Percentiles rank a stretch among this genome's conserved stretches.
These are phyloP conservation scores for Ellobius talpinus DNA, from an alignment of 2,113 vertebrate genomes.

Conservation along the genomic window DNA sequence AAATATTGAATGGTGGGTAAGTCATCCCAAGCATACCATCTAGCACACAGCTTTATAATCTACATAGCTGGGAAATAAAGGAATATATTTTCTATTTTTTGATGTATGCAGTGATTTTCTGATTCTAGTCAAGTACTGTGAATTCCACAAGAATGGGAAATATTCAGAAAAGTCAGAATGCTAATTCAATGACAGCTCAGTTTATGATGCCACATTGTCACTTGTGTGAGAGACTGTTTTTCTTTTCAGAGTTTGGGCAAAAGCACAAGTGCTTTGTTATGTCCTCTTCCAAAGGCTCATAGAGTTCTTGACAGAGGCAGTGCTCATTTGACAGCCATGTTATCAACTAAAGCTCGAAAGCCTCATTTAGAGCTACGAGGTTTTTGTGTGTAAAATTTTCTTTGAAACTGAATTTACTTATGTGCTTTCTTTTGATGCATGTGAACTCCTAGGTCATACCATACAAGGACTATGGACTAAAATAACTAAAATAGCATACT, in stretches of 20 bases:
- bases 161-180: background rate
- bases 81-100: slow-evolving; percentile 35
- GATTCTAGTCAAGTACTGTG: background rate
- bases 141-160: background rate
- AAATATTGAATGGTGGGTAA: background rate
- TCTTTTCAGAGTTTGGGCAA: background rate
- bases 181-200: slow-evolving; percentile 24
- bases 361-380: background rate
- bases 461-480: slow-evolving; percentile 1
- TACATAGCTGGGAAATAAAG: background rate
- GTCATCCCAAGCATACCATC: background rate
- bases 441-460: background rate
- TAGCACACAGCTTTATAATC: slow-evolving; percentile 8
- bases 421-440: background rate
- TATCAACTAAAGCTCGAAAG: background rate
- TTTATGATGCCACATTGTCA: background rate
- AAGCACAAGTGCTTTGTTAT: background rate
- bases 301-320: background rate
- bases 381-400: background rate
- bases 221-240: slow-evolving; percentile 12
- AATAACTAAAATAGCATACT: background rate
- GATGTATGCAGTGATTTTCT: background rate
- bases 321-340: background rate
- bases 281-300: background rate
- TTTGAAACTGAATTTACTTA: slow-evolving; percentile 6